These are phyloP conservation scores for Eira barbara DNA, from an alignment of 2,113 vertebrate genomes.

Conservation along the genomic window DNA sequence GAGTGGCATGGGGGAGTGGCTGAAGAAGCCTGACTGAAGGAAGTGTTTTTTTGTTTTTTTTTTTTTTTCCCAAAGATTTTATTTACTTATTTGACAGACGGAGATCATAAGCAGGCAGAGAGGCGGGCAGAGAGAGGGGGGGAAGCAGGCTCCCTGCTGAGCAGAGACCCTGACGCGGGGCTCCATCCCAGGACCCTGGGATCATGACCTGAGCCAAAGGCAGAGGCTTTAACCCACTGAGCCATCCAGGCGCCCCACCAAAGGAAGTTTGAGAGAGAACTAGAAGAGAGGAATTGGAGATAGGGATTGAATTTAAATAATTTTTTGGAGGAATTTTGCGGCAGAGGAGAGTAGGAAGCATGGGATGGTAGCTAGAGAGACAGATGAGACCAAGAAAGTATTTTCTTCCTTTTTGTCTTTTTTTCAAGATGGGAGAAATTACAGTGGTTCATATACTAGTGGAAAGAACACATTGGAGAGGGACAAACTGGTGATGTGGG, in stretches of 20 bases:
- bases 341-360: background rate
- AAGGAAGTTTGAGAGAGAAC: background rate
- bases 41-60: background rate
- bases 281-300: background rate
- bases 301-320: background rate
- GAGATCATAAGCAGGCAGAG: too few species aligned
- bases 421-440: background rate
- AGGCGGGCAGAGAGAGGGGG: too few species aligned
- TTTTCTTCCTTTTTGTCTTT: background rate
- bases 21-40: background rate
- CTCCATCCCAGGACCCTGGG: too few species aligned
- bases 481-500: background rate
- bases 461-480: background rate
- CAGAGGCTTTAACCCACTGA: too few species aligned
- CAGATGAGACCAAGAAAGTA: background rate
- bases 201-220: too few species aligned
- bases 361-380: background rate
- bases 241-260: too few species aligned
- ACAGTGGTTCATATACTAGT: background rate
- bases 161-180: too few species aligned
- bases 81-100: too few species aligned
- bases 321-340: background rate
- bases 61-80: too few species aligned
- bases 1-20: too few species aligned
- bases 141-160: too few species aligned